Conservation (phyloP, 2,888 invertebrate species). For the Monochamus alternatus region DNA sequence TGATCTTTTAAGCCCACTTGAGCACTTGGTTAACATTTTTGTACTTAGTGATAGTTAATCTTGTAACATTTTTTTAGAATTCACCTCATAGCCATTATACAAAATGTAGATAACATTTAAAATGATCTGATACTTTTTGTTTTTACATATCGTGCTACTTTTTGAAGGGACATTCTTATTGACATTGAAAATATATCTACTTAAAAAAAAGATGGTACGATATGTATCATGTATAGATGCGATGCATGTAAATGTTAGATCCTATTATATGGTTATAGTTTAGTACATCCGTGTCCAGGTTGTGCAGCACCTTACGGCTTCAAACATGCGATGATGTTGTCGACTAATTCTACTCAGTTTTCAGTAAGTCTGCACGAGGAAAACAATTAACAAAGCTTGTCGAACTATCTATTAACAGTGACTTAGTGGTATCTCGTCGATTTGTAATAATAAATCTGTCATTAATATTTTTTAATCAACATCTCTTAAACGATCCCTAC, state of each 20-base stretch:
- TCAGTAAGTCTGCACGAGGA: conserved; percentile 80
- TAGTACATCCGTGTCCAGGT: conserved; percentile 77
- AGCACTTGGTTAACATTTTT: too few species aligned
- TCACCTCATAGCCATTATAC: too few species aligned
- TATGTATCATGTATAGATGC: not conserved
- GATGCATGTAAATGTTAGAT: conserved; percentile 35
- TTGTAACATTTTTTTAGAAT: too few species aligned
- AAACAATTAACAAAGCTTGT: conserved; percentile 42
- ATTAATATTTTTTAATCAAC: not conserved
- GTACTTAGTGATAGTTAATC: too few species aligned
- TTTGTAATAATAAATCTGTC: not conserved
- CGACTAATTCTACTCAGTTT: conserved; percentile 87
- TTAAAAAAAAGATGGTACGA: not conserved
- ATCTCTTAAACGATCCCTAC: too few species aligned
- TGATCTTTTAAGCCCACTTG: too few species aligned
- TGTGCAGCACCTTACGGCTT: conserved; percentile 98
- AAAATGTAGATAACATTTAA: too few species aligned
- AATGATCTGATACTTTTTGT: too few species aligned
- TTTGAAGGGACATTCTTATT: too few species aligned
- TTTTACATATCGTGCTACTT: too few species aligned
- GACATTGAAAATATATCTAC: too few species aligned
- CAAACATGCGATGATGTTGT: conserved; percentile 93
- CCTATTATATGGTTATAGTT: conserved; percentile 72
- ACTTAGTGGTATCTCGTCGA: conserved; percentile 21
- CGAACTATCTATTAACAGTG: conserved; percentile 44